A percentile compares a stretch with the other conserved stretches of the same genome.
These are phyloP conservation scores for Zingel zingel DNA, from an alignment of 2,113 vertebrate genomes.

Conservation along the genomic window DNA sequence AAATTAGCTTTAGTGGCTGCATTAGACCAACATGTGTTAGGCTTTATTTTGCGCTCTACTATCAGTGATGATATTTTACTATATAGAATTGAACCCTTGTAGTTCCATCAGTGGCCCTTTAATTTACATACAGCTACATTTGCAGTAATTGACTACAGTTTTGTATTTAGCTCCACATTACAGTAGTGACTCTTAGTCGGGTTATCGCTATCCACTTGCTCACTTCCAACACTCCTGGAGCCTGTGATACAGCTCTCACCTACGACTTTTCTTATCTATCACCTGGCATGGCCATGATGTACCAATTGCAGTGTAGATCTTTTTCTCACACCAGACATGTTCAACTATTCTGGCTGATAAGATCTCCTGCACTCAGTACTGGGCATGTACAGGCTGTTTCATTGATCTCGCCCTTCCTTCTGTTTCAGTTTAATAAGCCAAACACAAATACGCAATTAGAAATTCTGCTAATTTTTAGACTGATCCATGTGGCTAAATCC, in stretches of 20 bases:
- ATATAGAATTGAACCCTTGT: background rate
- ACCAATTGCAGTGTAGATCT: background rate
- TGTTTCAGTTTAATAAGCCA: background rate
- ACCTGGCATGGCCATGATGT: background rate
- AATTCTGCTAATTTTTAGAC: background rate
- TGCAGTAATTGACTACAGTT: too few relatives aligned
- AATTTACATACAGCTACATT: background rate
- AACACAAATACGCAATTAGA: background rate
- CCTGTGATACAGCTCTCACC: background rate
- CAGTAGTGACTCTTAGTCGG: too few relatives aligned
- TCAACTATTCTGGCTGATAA: conserved; percentile 11
- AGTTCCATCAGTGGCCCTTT: background rate
- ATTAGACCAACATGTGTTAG: background rate
- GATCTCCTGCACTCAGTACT: conserved; percentile 1
- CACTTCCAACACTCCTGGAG: conserved; percentile 27
- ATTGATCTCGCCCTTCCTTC: background rate
- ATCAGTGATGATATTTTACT: background rate
- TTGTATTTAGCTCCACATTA: background rate
- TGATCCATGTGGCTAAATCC: background rate
- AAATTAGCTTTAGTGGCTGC: conserved; percentile 31
- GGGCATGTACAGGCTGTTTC: conserved; percentile 11
- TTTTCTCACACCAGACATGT: background rate
- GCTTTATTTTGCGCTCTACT: background rate
- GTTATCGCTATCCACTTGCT: background rate
- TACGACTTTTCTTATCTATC: conserved; percentile 13